Evolutionary conservation across 2,888 invertebrate genomes (phyloP).

Genomic region (Oconnorella tubifera): DNA sequence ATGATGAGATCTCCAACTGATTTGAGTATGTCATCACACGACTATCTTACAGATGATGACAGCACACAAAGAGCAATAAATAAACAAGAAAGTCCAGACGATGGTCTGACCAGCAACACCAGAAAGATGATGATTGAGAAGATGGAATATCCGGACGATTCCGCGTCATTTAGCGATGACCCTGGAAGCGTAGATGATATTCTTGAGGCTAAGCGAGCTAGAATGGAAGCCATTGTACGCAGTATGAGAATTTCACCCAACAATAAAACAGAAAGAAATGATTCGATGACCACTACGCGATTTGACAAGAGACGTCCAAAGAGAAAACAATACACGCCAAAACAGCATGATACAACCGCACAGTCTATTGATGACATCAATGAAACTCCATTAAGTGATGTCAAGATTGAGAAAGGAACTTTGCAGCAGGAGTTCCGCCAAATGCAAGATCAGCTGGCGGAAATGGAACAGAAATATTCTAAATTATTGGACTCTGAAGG

Average conservation of each 20-base stretch:
- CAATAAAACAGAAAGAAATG: constrained; percentile 2
- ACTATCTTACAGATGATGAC: constrained; percentile 7
- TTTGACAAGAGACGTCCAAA: constrained; percentile 59
- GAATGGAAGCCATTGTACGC: constrained; percentile 91
- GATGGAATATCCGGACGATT: no score
- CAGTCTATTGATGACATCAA: constrained; percentile 58
- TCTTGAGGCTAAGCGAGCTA: constrained; percentile 73
- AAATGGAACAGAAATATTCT: constrained; percentile 16
- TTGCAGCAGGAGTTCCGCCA: constrained; percentile 79
- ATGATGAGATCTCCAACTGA: constrained; percentile 1
- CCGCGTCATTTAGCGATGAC: constrained; percentile 8
- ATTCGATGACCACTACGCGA: constrained; percentile 14
- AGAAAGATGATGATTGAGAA: not conserved
- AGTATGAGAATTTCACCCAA: constrained; percentile 62
- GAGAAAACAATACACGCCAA: constrained; percentile 89
- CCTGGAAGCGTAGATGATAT: constrained; percentile 31
- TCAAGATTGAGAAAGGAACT: constrained; percentile 65
- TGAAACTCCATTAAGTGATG: constrained; percentile 53
- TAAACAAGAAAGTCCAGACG: no score
- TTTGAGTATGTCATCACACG: constrained; percentile 1
- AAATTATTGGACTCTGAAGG: not conserved
- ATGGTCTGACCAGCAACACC: not conserved
- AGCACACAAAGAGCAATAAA: not conserved
- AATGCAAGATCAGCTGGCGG: constrained; percentile 75
- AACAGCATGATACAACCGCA: constrained; percentile 66